Conservation (phyloP, 2,797 vertebrate genomes). For the Myotis planiceps region DNA sequence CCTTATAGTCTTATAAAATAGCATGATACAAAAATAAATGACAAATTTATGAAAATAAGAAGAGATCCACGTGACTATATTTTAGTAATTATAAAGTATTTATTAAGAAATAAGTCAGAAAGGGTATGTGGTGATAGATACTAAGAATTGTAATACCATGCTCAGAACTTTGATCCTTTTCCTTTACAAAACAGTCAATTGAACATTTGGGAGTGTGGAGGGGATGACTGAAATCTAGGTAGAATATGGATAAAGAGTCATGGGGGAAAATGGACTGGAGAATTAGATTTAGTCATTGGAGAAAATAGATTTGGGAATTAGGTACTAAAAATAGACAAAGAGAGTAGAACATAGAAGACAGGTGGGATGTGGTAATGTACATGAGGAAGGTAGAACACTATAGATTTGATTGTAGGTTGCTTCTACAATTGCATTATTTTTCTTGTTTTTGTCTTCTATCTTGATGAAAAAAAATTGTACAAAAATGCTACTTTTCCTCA, state of each 20-base stretch:
- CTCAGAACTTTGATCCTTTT: background rate
- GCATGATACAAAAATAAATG: background rate
- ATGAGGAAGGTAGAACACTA: background rate
- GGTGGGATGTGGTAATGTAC: no score
- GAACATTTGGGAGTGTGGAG: background rate
- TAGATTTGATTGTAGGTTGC: background rate
- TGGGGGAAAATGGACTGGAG: background rate
- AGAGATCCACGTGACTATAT: background rate
- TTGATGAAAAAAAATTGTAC: background rate
- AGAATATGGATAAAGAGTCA: background rate
- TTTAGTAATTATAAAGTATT: background rate
- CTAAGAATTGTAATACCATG: background rate
- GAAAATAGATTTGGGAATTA: background rate
- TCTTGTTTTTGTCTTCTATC: background rate
- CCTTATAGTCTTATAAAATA: background rate
- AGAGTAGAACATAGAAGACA: background rate
- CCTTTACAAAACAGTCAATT: background rate
- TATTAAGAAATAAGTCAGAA: background rate
- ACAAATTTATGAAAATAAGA: background rate
- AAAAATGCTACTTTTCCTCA: background rate
- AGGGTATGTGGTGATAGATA: background rate
- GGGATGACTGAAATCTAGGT: background rate
- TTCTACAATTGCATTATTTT: background rate
- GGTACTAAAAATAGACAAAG: background rate
- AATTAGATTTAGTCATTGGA: background rate